Base-by-base conservation (phyloP, 2,888 invertebrate species). In the Gasteruption jaculator region DNA sequence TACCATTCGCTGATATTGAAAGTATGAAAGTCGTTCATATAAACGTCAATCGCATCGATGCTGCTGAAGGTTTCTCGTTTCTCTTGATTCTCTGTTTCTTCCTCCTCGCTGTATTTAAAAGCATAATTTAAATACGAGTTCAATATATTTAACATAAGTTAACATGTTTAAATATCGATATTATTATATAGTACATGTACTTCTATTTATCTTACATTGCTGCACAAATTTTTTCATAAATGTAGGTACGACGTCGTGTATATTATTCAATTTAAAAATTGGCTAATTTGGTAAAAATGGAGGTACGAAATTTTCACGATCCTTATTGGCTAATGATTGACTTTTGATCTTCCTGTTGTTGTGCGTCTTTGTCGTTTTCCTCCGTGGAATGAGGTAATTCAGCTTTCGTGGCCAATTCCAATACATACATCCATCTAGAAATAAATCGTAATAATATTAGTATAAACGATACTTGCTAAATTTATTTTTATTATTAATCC, bases 401-500 rank as follows among this genome's bases (percentile, higher is more conserved):
- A 31, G 74, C 74, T 53, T 68, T 70, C n/a, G 74, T 70, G 20
- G 74, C 74, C 54, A 73, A 63, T 54, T 72, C 68, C 42, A 74
- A 60, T 27, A 65, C 68, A 49, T 69, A 57, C 30, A 74, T 61
- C 77, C 77, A 77, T 53, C 76, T 77, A 57, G 7, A 52, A 55
- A 35, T 35, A 10, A 5, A 21, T 4, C 34, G 20, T n/a, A n/a
- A n/a, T n/a, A n/a, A n/a, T n/a, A n/a, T n/a, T n/a, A 11, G 10
- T 20, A 22, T n/a, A 39, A 11, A 18, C n/a, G 4, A 37, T 10
- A 11, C 26, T 19, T 10, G 14, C 8, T 19, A 7, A 6, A 36
- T 25, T 21, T 6, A 10, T 29, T 38, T 18, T 12, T 7, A 19
- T 36, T 14, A 36, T 6, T 22, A 25, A 35, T 20, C 16, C 14